These are phyloP conservation scores for Pemphredon lugubris DNA, from an alignment of 2,888 invertebrate species.

Conservation along the genomic window DNA sequence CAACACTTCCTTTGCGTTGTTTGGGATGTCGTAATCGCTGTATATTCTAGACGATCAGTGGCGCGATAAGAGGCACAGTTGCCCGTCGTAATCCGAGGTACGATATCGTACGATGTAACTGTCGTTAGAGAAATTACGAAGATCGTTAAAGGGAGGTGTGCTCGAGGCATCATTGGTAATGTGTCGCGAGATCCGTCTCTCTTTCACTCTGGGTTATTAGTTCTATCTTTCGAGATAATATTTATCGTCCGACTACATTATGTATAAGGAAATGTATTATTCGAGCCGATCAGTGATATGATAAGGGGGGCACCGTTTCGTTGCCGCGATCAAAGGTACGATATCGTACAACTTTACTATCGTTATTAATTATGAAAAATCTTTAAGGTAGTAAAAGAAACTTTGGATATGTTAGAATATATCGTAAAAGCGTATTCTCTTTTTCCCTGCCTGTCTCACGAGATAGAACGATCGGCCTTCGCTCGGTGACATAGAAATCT, in stretches of 20 bases:
- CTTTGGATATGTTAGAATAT: slow-evolving; percentile 20
- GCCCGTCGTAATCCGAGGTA: slow-evolving; percentile 22
- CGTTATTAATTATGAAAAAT: slow-evolving; percentile 41
- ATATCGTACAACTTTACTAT: slow-evolving; percentile 35
- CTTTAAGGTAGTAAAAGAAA: slow-evolving; percentile 2
- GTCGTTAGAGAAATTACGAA: slow-evolving; percentile 20
- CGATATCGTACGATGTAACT: slow-evolving; percentile 26
- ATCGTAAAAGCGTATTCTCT: slow-evolving; percentile 29
- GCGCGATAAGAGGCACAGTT: slow-evolving; percentile 24
- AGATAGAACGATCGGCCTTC: slow-evolving; percentile 18
- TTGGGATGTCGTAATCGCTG: slow-evolving; percentile 40
- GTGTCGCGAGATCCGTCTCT: neutral
- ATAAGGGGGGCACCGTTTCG: slow-evolving; percentile 11
- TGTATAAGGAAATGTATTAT: neutral
- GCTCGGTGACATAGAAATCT: slow-evolving; percentile 27
- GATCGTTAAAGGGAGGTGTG: neutral
- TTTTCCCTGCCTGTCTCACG: slow-evolving; percentile 14
- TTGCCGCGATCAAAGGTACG: slow-evolving; percentile 14
- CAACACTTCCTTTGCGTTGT: slow-evolving; percentile 30
- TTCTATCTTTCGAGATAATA: neutral
- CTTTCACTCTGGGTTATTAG: too few relatives aligned
- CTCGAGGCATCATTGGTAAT: neutral
- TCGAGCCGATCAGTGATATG: slow-evolving; percentile 15
- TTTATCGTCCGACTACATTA: slow-evolving; percentile 12
- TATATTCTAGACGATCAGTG: slow-evolving; percentile 25